Evolutionary conservation across 2,797 vertebrate genomes (phyloP), one percentile per base, ranked within the genome.

Genomic region (Hyperoplus immaculatus): DNA sequence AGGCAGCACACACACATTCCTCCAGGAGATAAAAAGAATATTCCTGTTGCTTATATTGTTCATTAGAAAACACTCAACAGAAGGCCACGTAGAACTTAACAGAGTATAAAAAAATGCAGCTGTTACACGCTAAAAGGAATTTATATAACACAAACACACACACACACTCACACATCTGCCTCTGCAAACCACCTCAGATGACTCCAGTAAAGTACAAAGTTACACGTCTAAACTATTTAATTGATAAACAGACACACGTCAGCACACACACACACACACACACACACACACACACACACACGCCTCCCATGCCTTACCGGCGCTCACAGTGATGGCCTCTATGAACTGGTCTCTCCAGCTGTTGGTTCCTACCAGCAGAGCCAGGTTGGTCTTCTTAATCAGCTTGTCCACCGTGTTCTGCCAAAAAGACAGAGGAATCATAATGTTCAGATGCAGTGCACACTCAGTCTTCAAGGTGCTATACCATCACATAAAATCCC

Each of bases 291-390:
- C 42, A 46, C 61, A 46, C 51, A 43, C 29, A 68, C 15, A 11
- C 43, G 10, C 42, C 4, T 21, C 3, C 3, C 0, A 2, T 36
- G 61, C 92, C 97, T 96, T 94, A 99, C 98, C 98, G 21, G 98
- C 98, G 2, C 98, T 99, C 89, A 99, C 98, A 21, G 98, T 99
- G 93, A 99, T 99, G 45, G 98, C 98, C 91, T 99, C 98, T 5
- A 99, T 99, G 87, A 99, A 99, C 93, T 99, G 98, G 92, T 99
- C 98, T 88, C 98, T 97, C 98, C 98, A 99, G 96, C 97, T 98
- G 96, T 99, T 99, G 12, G 98, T 99, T 79, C 98, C 98, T 55
- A 99, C 98, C 93, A 99, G 95, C 67, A 99, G 96, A 78, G 98
- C 98, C 92, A 99, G 94, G 95, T 99, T 99, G 3, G 98, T 99